A percentile compares a stretch with the other conserved stretches of the same genome.
These are phyloP conservation scores for Ctenosaura bakeri DNA, from an alignment of 2,797 vertebrate genomes.

Conservation along the genomic window DNA sequence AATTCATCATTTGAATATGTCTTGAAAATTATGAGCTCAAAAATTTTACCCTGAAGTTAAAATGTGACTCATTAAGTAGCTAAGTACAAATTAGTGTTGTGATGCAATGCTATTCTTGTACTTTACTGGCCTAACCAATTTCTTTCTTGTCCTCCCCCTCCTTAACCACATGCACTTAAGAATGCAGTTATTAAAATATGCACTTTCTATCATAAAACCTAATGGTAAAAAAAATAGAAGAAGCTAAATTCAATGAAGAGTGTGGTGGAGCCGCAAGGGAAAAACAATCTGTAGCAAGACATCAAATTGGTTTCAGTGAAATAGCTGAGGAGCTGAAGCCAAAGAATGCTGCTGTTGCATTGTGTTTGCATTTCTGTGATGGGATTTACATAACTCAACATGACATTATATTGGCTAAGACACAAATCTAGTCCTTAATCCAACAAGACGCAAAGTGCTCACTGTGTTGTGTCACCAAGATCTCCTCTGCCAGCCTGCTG, in stretches of 20 bases:
- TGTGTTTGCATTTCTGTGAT: constrained; percentile 78
- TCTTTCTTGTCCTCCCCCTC: constrained; percentile 18
- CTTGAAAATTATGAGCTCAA: neutral
- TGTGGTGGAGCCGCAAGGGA: constrained; percentile 47
- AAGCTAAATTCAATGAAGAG: constrained; percentile 44
- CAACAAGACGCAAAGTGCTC: constrained; percentile 78
- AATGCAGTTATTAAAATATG: constrained; percentile 52
- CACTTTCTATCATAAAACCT: constrained; percentile 52
- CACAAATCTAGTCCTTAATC: constrained; percentile 85
- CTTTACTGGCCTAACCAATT: constrained; percentile 34
- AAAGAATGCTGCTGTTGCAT: constrained; percentile 71
- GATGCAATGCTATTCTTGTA: constrained; percentile 10
- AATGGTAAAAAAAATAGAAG: constrained; percentile 39
- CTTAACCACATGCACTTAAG: constrained; percentile 43
- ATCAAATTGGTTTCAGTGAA: constrained; percentile 73
- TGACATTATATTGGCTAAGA: constrained; percentile 82
- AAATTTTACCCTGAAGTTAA: constrained; percentile 27
- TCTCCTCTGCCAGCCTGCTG: constrained; percentile 62
- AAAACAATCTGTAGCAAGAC: constrained; percentile 70
- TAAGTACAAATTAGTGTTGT: neutral
- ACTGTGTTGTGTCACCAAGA: constrained; percentile 69
- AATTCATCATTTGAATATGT: neutral
- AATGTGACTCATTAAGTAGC: constrained; percentile 18
- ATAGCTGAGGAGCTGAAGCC: constrained; percentile 69
- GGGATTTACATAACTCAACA: constrained; percentile 88